Conservation (phyloP, 2,888 invertebrate species). For the Acrobasis consociella region DNA sequence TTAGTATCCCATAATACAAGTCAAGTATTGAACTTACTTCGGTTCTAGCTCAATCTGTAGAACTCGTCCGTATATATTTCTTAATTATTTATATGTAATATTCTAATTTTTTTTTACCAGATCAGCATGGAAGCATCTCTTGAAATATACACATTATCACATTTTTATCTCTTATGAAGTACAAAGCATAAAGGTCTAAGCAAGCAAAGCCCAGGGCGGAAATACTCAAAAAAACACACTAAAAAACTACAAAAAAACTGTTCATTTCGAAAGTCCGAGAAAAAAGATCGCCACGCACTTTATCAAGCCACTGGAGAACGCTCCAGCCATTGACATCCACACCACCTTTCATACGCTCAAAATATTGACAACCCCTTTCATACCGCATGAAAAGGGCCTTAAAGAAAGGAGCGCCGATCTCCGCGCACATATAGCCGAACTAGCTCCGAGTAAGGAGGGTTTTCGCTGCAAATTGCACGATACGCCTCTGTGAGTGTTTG, state of each 20-base stretch:
- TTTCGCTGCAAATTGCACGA: constrained; percentile 62
- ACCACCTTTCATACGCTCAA: constrained; percentile 74
- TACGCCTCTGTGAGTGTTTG: constrained; percentile 38
- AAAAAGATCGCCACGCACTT: constrained; percentile 22
- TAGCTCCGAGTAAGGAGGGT: constrained; percentile 39
- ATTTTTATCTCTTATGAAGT: too few relatives aligned
- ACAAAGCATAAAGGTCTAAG: too few relatives aligned
- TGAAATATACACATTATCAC: too few relatives aligned
- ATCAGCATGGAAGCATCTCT: too few relatives aligned
- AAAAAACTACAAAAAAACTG: constrained; percentile 27
- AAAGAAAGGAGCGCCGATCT: constrained; percentile 72
- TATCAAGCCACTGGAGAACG: constrained; percentile 50
- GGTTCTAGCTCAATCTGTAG: too few relatives aligned
- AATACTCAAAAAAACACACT: too few relatives aligned
- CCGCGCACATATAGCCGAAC: constrained; percentile 29
- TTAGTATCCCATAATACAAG: too few relatives aligned
- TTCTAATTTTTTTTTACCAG: too few relatives aligned
- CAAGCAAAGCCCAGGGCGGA: too few relatives aligned
- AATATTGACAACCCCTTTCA: constrained; percentile 80
- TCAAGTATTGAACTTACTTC: too few relatives aligned
- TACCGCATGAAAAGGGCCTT: constrained; percentile 65
- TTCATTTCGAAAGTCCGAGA: constrained; percentile 1
- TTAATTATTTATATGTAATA: too few relatives aligned
- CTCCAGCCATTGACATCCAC: constrained; percentile 69
- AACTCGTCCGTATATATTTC: too few relatives aligned